Conservation (phyloP, 2,113 vertebrate species). For the Nothobranchius kuhntae region DNA sequence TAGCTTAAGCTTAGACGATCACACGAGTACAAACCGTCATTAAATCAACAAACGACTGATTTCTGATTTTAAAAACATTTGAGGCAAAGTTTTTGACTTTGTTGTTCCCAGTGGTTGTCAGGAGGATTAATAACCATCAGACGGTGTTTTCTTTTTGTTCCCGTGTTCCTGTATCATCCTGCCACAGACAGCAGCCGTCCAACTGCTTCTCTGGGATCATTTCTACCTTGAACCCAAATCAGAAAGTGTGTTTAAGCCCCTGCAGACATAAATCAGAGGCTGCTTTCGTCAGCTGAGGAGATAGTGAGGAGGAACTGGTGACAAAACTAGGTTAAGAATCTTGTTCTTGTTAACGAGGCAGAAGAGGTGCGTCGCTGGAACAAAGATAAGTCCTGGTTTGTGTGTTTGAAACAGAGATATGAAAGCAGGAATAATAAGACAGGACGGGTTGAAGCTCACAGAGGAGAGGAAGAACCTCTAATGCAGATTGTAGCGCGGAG, state of each 20-base stretch:
- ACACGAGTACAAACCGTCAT: neutral
- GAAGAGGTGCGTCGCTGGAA: constrained; percentile 27
- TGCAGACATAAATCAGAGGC: constrained; percentile 47
- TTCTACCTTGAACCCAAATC: constrained; percentile 43
- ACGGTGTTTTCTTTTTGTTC: neutral
- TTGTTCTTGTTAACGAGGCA: constrained; percentile 27
- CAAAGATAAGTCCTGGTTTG: constrained; percentile 25
- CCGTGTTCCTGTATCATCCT: constrained; percentile 18
- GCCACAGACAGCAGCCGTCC: constrained; percentile 14
- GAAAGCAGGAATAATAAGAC: constrained; percentile 18
- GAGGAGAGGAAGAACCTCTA: constrained; percentile 15
- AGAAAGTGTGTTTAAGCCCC: constrained; percentile 52
- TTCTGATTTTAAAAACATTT: no score
- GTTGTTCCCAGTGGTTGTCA: neutral
- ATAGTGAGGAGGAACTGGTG: constrained; percentile 26
- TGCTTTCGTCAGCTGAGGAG: constrained; percentile 48
- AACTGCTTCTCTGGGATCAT: constrained; percentile 18
- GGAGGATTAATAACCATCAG: neutral
- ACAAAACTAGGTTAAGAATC: constrained; percentile 31
- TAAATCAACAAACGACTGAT: neutral
- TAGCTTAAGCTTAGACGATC: no score
- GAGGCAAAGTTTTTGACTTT: no score
- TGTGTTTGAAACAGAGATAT: constrained; percentile 15
- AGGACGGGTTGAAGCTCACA: neutral
- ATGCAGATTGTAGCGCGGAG: constrained; percentile 19